A percentile compares a stretch with the other conserved stretches of the same genome.
These are phyloP conservation scores for Teleiodes luculella DNA, from an alignment of 2,888 invertebrate genomes.

Conservation along the genomic window DNA sequence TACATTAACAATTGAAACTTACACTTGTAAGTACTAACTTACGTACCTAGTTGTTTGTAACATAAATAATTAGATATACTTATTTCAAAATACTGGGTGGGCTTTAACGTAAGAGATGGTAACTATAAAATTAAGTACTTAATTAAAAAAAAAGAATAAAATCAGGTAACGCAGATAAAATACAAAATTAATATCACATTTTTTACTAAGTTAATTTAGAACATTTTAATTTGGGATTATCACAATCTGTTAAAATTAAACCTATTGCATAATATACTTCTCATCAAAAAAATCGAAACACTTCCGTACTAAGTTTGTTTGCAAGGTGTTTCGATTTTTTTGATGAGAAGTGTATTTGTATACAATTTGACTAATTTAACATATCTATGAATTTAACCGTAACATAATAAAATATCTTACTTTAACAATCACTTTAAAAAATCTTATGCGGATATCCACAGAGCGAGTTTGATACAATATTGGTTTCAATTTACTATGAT, in stretches of 20 bases:
- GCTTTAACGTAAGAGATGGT: background rate
- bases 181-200: conserved; percentile 1
- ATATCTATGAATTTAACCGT: background rate
- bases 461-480: conserved; percentile 22
- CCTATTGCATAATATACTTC: conserved; percentile 5
- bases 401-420: background rate
- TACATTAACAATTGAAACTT: conserved; percentile 24
- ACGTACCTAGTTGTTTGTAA: too few relatives aligned
- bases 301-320: too few relatives aligned
- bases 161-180: background rate
- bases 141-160: background rate
- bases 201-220: background rate
- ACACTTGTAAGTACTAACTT: background rate
- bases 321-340: too few relatives aligned
- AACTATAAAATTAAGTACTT: background rate
- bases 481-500: conserved; percentile 21
- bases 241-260: conserved; percentile 10
- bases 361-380: conserved; percentile 7
- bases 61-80: too few relatives aligned
- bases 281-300: too few relatives aligned
- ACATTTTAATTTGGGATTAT: conserved; percentile 4
- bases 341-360: too few relatives aligned
- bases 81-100: background rate
- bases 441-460: conserved; percentile 9
- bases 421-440: background rate